phyloP scores from a whole-genome alignment of 2,113 vertebrate species.

The Cynocephalus volans region DNA sequence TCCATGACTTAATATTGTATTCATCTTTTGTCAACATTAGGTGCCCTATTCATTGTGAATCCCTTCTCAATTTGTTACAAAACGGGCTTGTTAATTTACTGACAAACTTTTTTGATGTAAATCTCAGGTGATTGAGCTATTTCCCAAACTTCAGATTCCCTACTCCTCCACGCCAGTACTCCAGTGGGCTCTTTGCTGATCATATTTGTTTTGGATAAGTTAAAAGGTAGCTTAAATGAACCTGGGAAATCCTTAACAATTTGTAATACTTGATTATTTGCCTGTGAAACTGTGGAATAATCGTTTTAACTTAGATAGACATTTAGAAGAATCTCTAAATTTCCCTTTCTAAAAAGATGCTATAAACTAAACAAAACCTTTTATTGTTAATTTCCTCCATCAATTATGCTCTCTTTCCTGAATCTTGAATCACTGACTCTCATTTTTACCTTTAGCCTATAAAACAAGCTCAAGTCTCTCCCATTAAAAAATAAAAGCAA shows the following conservation, averaged over 20 bases:
- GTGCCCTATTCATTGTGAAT: not conserved
- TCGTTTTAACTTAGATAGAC: constrained; percentile 20
- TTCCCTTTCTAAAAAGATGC: not conserved
- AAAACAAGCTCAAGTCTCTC: not conserved
- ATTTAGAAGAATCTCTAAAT: not conserved
- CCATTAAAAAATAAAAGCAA: constrained; percentile 70
- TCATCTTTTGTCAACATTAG: not conserved
- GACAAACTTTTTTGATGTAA: not conserved
- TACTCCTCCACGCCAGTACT: not conserved
- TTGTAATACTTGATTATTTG: not conserved
- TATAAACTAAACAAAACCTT: not conserved
- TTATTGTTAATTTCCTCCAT: not conserved
- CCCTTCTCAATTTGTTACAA: not conserved
- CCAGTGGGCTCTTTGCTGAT: not conserved
- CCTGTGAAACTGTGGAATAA: not conserved
- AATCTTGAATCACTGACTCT: constrained; percentile 6
- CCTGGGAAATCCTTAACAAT: not conserved
- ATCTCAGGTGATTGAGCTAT: not conserved
- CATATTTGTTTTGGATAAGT: not conserved
- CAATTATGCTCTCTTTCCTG: not conserved
- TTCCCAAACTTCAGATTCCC: not conserved
- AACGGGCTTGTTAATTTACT: constrained; percentile 13
- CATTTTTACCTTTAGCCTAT: not conserved
- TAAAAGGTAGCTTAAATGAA: constrained; percentile 9
- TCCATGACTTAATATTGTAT: not conserved